These are phyloP conservation scores for Tonatia bakeri DNA, from an alignment of 2,113 vertebrate species.

Conservation along the genomic window DNA sequence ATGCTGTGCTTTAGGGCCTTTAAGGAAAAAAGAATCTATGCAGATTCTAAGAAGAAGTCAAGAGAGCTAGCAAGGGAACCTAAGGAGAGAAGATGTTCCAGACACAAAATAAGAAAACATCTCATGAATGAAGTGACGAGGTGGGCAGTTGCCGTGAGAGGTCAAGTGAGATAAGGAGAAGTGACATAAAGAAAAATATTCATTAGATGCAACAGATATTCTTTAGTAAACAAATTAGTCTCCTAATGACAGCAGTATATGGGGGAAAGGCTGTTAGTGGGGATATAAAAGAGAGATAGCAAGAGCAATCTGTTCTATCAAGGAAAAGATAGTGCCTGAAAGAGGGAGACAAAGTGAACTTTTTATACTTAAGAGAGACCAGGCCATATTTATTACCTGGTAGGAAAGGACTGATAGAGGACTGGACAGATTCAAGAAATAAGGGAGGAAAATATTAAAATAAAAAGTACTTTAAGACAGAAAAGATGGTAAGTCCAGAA, in stretches of 20 bases:
- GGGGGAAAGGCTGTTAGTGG: neutral
- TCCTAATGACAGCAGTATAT: neutral
- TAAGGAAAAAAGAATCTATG: neutral
- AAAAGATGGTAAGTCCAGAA: neutral
- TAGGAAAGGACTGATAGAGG: neutral
- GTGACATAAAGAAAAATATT: neutral
- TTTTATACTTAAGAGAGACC: neutral
- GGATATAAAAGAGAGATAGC: neutral
- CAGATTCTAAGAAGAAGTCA: neutral
- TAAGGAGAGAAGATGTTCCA: neutral
- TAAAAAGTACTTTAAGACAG: neutral
- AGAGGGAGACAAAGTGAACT: neutral
- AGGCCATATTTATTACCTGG: neutral
- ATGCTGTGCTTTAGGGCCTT: neutral
- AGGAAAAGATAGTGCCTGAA: neutral
- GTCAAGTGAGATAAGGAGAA: neutral
- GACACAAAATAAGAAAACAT: neutral
- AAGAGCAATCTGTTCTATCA: neutral
- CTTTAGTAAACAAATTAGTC: neutral
- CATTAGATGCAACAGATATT: neutral
- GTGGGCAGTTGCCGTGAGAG: neutral
- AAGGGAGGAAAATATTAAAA: neutral
- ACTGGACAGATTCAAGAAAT: neutral
- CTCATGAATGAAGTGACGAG: neutral
- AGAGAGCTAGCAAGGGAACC: neutral